These are phyloP conservation scores for Apistogramma diplotaenia DNA, from an alignment of 2,113 vertebrate genomes.

Conservation along the genomic window DNA sequence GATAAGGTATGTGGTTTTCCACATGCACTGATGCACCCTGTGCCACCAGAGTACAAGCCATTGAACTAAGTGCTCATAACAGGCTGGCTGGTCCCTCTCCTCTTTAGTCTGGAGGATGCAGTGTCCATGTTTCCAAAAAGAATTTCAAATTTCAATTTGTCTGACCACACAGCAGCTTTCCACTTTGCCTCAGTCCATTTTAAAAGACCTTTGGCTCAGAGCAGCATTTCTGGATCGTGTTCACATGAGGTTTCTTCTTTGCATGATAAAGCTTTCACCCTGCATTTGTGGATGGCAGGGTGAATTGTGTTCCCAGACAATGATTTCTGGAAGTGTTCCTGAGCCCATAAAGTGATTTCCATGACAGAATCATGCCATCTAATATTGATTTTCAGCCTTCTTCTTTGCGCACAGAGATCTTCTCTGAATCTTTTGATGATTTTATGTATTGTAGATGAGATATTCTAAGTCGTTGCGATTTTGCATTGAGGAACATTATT, in stretches of 20 bases:
- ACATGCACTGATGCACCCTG: too few species aligned
- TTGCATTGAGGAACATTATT: not conserved
- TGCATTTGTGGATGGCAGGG: too few species aligned
- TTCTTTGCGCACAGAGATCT: not conserved
- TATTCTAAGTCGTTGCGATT: not conserved
- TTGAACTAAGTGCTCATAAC: not conserved
- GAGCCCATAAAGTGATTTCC: not conserved
- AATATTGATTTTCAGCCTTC: not conserved
- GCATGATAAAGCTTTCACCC: not conserved
- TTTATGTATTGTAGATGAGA: not conserved
- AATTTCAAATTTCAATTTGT: not conserved
- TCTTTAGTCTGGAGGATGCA: not conserved
- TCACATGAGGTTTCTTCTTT: not conserved
- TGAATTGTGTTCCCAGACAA: too few species aligned
- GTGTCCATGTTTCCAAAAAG: not conserved
- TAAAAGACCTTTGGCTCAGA: not conserved
- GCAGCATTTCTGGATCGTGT: not conserved
- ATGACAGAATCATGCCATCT: not conserved
- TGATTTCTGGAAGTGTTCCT: too few species aligned
- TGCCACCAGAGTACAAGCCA: too few species aligned
- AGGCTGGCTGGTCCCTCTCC: not conserved
- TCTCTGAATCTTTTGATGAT: not conserved
- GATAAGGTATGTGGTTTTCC: too few species aligned
- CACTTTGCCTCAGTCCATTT: not conserved
- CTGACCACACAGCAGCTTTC: not conserved